Conservation (phyloP, 2,113 vertebrate species). For the Trogon surrucura region DNA sequence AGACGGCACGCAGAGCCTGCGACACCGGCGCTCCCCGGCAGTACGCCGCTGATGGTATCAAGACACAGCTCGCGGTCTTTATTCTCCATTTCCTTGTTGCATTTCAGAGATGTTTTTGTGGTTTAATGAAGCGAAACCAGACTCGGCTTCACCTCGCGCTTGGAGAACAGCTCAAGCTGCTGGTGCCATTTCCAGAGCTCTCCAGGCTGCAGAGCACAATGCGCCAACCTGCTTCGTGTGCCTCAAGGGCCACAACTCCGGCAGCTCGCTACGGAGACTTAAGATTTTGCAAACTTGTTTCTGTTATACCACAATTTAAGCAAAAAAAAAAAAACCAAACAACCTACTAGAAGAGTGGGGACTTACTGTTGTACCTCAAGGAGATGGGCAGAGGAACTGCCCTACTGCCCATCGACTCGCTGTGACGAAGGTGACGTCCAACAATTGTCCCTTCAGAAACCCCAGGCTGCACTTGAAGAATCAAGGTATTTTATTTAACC, state of each 20-base stretch:
- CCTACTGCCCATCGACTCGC: fast-evolving
- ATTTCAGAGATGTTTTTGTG: constrained; percentile 43
- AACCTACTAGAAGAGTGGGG: not conserved
- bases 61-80: not conserved
- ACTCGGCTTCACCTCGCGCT: not conserved
- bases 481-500: not conserved
- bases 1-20: not conserved
- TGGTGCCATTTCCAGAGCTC: not conserved
- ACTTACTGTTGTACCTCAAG: not conserved
- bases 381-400: not conserved
- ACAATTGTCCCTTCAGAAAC: not conserved
- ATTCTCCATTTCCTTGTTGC: constrained; percentile 19
- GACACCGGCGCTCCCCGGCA: not conserved
- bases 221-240: not conserved
- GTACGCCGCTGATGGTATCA: not conserved
- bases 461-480: not conserved
- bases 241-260: not conserved
- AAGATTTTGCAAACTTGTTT: not conserved
- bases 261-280: fast-evolving
- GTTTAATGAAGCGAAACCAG: constrained; percentile 46
- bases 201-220: not conserved
- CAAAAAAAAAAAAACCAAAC: not conserved
- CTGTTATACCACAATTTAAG: not conserved
- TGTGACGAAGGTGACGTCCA: not conserved
- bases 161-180: not conserved